Evolutionary conservation across 1,140 invertebrate species (phyloP).

Genomic region (Glossosoma conforme): DNA sequence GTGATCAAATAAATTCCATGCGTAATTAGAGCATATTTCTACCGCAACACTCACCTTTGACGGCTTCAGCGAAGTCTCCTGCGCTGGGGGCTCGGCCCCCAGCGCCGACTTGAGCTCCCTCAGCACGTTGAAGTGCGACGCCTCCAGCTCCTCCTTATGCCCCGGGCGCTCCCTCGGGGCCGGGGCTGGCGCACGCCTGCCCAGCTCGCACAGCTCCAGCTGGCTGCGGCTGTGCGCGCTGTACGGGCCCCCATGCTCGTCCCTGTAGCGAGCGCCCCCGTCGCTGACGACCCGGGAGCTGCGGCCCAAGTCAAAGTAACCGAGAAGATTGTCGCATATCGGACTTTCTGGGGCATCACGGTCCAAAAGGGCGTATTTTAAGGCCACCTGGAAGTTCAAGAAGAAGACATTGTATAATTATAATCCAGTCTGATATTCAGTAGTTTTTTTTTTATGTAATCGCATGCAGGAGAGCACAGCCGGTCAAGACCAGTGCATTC

Average conservation of each 20-base stretch:
- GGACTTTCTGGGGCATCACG: too few relatives aligned
- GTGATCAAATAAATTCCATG: too few relatives aligned
- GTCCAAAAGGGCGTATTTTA: conserved; percentile 60
- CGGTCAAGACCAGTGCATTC: too few relatives aligned
- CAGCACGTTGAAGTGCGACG: conserved; percentile 47
- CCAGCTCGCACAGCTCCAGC: conserved; percentile 59
- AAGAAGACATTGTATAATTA: not conserved
- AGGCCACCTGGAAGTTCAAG: too few relatives aligned
- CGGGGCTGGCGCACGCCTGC: conserved; percentile 29
- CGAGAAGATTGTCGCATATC: conserved; percentile 47
- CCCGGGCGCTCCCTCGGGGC: conserved; percentile 29
- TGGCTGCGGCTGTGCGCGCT: conserved; percentile 74
- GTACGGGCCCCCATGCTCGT: conserved; percentile 76
- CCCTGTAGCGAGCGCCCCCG: conserved; percentile 56
- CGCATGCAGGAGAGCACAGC: too few relatives aligned
- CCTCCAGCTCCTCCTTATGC: conserved; percentile 40
- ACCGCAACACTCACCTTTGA: conserved; percentile 13
- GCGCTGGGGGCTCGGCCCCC: conserved; percentile 2
- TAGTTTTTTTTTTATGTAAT: too few relatives aligned
- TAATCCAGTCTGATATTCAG: not conserved
- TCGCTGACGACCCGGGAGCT: conserved; percentile 48
- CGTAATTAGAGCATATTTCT: too few relatives aligned
- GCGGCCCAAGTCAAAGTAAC: conserved; percentile 48
- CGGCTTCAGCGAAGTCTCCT: conserved; percentile 16
- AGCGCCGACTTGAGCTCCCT: conserved; percentile 47